These are phyloP conservation scores for Malthinus seriepunctatus DNA, from an alignment of 2,888 invertebrate species.

Conservation along the genomic window DNA sequence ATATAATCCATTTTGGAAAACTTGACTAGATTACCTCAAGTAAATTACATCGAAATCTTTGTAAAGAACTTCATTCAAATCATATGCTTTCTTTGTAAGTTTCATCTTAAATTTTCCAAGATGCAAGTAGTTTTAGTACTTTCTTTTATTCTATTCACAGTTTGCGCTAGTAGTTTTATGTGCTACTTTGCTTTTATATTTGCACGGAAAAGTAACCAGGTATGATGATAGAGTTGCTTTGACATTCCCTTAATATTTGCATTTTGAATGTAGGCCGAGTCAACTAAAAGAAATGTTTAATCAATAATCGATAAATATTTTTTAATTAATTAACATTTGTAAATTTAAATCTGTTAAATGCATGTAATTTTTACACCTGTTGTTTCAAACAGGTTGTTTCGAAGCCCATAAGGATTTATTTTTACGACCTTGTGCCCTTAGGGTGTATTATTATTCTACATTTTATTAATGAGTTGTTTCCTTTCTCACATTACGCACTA, in stretches of 20 bases:
- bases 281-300: slow-evolving; percentile 1
- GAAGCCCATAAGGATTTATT: slow-evolving; percentile 15
- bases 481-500: neutral
- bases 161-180: too few relatives aligned
- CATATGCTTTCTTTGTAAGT: too few relatives aligned
- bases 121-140: too few relatives aligned
- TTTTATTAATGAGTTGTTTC: slow-evolving; percentile 6
- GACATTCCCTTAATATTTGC: slow-evolving; percentile 11
- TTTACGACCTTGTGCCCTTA: slow-evolving; percentile 20
- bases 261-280: slow-evolving; percentile 24
- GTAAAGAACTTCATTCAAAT: too few relatives aligned
- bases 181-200: too few relatives aligned
- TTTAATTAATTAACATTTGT: neutral
- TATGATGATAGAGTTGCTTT: too few relatives aligned
- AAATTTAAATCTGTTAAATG: neutral
- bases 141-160: too few relatives aligned
- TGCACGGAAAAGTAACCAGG: too few relatives aligned
- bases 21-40: too few relatives aligned
- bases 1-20: too few relatives aligned
- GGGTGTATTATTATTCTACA: slow-evolving; percentile 16
- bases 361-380: slow-evolving; percentile 20
- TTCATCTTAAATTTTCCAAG: too few relatives aligned
- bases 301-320: slow-evolving; percentile 7
- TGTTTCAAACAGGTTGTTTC: slow-evolving; percentile 21
- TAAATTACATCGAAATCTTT: too few relatives aligned